These are phyloP conservation scores for Tigriopus japonicus DNA, from an alignment of 1,140 invertebrate genomes.

Conservation along the genomic window DNA sequence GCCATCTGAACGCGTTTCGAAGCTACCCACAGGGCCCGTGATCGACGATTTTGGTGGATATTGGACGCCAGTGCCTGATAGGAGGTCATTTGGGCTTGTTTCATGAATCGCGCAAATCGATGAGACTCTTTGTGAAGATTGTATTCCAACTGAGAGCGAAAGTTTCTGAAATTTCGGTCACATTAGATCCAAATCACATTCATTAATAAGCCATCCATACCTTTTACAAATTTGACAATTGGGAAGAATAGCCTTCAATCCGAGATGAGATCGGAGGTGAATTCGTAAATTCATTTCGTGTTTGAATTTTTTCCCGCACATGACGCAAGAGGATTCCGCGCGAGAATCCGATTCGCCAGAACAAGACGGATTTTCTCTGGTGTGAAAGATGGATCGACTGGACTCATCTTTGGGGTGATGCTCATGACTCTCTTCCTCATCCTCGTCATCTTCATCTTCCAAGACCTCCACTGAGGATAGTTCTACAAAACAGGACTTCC, in stretches of 20 bases:
- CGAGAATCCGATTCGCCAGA: not conserved
- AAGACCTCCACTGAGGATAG: too few species aligned
- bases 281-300: not conserved
- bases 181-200: not conserved
- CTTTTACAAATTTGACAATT: not conserved
- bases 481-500: too few species aligned
- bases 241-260: not conserved
- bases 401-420: not conserved
- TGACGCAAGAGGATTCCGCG: not conserved
- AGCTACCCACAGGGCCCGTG: too few species aligned
- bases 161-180: not conserved
- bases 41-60: too few species aligned
- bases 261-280: not conserved
- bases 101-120: not conserved
- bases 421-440: not conserved
- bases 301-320: not conserved
- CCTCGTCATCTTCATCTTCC: not conserved
- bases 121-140: not conserved
- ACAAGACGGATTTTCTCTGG: too few species aligned
- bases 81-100: not conserved
- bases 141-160: not conserved
- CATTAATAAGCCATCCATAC: not conserved
- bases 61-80: too few species aligned
- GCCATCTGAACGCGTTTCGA: too few species aligned
- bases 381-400: too few species aligned